Percentiles rank a stretch among this genome's conserved stretches.
phyloP scores from a whole-genome alignment of 2,113 vertebrate species.

The Elachura formosa region DNA sequence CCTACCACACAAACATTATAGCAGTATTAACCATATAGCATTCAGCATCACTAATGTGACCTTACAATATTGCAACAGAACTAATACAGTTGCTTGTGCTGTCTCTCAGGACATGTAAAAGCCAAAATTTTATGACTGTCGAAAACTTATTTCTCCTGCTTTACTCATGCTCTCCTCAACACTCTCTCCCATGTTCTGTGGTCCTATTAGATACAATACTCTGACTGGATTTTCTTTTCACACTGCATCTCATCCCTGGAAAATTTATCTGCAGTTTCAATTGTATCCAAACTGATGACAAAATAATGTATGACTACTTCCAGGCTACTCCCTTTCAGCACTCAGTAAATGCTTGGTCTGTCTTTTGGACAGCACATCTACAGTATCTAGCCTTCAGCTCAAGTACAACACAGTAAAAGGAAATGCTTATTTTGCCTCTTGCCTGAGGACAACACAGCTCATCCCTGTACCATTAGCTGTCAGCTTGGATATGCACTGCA shows the following conservation, averaged over 20 bases:
- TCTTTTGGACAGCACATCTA: neutral
- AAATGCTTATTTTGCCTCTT: neutral
- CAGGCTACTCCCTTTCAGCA: neutral
- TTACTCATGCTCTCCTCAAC: neutral
- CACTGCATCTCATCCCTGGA: neutral
- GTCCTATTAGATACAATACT: neutral
- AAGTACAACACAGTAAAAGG: neutral
- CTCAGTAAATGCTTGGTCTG: neutral
- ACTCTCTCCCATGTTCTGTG: neutral
- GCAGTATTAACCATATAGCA: neutral
- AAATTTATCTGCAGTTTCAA: neutral
- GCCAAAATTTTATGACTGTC: neutral
- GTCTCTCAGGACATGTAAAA: neutral
- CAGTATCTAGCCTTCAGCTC: neutral
- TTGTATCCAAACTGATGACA: neutral
- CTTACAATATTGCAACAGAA: neutral
- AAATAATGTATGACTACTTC: neutral
- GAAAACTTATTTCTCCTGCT: neutral
- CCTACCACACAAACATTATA: neutral
- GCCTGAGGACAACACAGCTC: neutral
- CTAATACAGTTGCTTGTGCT: neutral
- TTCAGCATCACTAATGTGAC: neutral
- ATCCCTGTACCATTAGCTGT: neutral
- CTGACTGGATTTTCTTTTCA: neutral
- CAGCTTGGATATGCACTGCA: neutral